These are phyloP conservation scores for Prosopocoilus inquinatus DNA, from an alignment of 2,888 invertebrate species.

Conservation along the genomic window DNA sequence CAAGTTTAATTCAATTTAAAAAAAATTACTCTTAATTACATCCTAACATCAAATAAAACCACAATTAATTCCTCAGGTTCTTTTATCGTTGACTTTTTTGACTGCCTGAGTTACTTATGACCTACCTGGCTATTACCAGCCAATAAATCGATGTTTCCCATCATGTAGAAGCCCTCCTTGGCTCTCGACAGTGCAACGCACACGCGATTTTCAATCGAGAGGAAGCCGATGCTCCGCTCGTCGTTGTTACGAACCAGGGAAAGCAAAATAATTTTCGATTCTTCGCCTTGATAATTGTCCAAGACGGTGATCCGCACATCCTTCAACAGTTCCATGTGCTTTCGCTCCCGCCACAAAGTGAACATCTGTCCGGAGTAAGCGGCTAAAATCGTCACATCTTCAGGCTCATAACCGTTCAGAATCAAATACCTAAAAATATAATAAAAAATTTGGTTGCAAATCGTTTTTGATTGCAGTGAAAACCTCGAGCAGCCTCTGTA, in stretches of 20 bases:
- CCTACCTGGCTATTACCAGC: conserved; percentile 50
- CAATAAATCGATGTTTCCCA: conserved; percentile 68
- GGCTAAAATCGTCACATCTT: conserved; percentile 71
- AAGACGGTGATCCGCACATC: conserved; percentile 65
- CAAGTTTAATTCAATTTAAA: no score
- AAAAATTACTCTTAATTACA: no score
- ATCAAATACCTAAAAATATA: conserved; percentile 52
- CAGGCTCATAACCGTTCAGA: conserved; percentile 57
- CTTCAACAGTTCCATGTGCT: conserved; percentile 39
- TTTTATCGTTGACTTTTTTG: no score
- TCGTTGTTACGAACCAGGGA: conserved; percentile 76
- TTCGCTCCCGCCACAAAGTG: conserved; percentile 54
- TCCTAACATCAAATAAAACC: no score
- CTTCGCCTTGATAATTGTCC: conserved; percentile 81
- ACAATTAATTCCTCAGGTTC: no score
- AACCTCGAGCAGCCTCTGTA: no score
- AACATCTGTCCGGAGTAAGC: conserved; percentile 71
- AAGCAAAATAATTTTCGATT: conserved; percentile 73
- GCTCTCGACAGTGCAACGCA: conserved; percentile 79
- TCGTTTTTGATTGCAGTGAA: no score
- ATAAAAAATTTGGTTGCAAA: no score
- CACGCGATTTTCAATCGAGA: conserved; percentile 67
- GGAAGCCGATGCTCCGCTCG: conserved; percentile 67
- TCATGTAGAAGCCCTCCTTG: conserved; percentile 66
- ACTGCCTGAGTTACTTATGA: background rate